Evolutionary conservation across 2,888 invertebrate species (phyloP).

Genomic region (Allolobophora icterica): DNA sequence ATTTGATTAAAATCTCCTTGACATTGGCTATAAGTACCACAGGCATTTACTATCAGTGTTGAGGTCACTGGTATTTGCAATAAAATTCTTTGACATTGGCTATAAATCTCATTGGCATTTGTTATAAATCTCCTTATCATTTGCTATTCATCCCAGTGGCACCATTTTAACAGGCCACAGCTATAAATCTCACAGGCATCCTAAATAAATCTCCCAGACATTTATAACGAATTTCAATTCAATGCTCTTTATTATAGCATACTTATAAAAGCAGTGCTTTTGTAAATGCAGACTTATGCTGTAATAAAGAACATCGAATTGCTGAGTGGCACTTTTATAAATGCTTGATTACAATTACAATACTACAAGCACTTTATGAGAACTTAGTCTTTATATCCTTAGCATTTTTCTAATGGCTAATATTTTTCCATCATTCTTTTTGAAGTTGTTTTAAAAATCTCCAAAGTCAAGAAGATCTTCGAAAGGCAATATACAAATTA

Average conservation of each 20-base stretch:
- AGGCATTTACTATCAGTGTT: too few relatives aligned
- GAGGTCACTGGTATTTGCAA: too few relatives aligned
- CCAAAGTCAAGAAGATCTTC: background rate
- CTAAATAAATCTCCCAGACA: background rate
- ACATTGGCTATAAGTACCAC: too few relatives aligned
- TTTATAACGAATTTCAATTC: background rate
- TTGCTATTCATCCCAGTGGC: background rate
- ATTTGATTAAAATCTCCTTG: too few relatives aligned
- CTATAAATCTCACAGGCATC: background rate
- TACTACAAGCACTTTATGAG: background rate
- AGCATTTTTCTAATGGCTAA: background rate
- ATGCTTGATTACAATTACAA: too few relatives aligned
- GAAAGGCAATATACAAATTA: constrained; percentile 17
- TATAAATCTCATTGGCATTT: background rate
- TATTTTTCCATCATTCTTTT: background rate
- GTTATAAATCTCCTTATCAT: background rate
- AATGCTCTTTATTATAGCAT: background rate
- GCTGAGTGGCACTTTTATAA: too few relatives aligned
- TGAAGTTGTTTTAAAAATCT: background rate
- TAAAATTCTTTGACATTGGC: too few relatives aligned
- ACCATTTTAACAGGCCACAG: background rate
- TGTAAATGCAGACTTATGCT: too few relatives aligned
- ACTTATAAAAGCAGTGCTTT: too few relatives aligned
- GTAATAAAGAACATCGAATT: too few relatives aligned
- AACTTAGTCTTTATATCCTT: background rate